Evolutionary conservation across 2,888 invertebrate species (phyloP).

Genomic region (Scaeva pyrastri): DNA sequence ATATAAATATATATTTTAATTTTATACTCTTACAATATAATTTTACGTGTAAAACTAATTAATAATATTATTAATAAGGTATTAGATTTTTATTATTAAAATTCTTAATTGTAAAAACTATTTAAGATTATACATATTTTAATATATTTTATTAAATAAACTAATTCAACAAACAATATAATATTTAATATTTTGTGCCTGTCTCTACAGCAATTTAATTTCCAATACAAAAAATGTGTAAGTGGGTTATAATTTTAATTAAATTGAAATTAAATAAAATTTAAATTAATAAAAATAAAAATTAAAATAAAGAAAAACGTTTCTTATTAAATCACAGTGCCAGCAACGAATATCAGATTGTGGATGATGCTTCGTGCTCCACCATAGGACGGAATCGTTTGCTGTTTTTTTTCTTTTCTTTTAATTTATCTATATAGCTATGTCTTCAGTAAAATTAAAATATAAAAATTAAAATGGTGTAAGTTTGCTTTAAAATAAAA

Average conservation of each 20-base stretch:
- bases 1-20: conserved; percentile 41
- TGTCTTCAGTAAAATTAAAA: conserved; percentile 56
- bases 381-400: conserved; percentile 76
- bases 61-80: background rate
- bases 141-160: conserved; percentile 10
- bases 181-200: conserved; percentile 59
- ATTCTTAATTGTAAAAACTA: background rate
- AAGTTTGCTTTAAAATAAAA: background rate
- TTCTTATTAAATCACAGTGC: conserved; percentile 70
- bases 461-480: conserved; percentile 31
- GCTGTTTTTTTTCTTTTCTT: conserved; percentile 45
- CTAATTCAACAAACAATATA: conserved; percentile 46
- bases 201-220: conserved; percentile 46
- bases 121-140: conserved; percentile 14
- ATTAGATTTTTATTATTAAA: background rate
- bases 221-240: conserved; percentile 37
- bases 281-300: background rate
- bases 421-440: conserved; percentile 17
- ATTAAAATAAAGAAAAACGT: conserved; percentile 39
- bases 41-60: conserved; percentile 50
- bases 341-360: conserved; percentile 66
- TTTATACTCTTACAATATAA: conserved; percentile 39
- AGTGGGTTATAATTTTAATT: conserved; percentile 20
- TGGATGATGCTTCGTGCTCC: conserved; percentile 71
- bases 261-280: conserved; percentile 38